Percentiles rank a stretch among this genome's conserved stretches.
These are phyloP conservation scores for Diplogasteroides magnus DNA, from an alignment of 1,140 invertebrate species.

Conservation along the genomic window DNA sequence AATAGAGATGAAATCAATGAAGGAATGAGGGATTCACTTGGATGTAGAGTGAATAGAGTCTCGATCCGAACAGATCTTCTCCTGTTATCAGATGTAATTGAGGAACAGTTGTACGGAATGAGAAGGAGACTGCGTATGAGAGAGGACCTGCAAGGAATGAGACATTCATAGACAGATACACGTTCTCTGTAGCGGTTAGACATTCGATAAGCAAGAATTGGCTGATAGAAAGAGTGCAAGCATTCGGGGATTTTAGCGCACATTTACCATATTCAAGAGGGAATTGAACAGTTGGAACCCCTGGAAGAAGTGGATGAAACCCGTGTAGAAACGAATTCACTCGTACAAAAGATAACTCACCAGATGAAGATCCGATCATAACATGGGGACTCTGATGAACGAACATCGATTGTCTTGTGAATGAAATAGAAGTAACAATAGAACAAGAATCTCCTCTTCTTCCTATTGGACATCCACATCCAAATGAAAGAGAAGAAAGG, in stretches of 20 bases:
- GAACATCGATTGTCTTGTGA: constrained; percentile 23
- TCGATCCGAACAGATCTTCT: constrained; percentile 35
- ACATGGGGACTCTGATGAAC: constrained; percentile 27
- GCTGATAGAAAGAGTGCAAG: no score
- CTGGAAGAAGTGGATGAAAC: no score
- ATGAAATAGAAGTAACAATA: constrained; percentile 17
- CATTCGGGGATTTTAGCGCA: no score
- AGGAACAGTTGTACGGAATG: constrained; percentile 35
- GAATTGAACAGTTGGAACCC: no score
- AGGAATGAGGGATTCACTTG: neutral
- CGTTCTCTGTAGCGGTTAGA: no score
- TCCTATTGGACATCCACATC: constrained; percentile 31
- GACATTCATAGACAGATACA: no score
- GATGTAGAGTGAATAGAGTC: constrained; percentile 2
- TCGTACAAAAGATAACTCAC: no score
- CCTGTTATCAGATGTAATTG: constrained; percentile 36
- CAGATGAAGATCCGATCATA: constrained; percentile 16
- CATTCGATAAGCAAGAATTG: no score
- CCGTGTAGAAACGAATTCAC: constrained; percentile 4
- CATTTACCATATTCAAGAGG: no score
- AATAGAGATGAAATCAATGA: constrained; percentile 11
- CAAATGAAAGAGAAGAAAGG: neutral
- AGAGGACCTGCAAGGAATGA: constrained; percentile 11
- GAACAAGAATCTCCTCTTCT: constrained; percentile 16
- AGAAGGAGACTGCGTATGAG: constrained; percentile 20